Evolutionary conservation across 2,797 vertebrate species (phyloP), one percentile per base, ranked within the genome.

Genomic region (Siniperca scherzeri): DNA sequence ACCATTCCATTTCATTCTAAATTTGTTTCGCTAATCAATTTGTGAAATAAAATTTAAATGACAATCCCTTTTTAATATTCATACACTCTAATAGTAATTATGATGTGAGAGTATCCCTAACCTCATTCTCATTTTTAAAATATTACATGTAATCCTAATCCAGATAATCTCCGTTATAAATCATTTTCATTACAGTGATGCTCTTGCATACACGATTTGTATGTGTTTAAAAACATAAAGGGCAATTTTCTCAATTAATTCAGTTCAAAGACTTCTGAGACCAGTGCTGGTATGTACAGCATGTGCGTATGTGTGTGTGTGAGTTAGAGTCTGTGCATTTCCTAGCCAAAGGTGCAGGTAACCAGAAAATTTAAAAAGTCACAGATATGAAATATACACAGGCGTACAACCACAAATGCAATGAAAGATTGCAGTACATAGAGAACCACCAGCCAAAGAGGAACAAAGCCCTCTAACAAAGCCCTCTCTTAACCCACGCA

Each of bases 61-160:
- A 60, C 38, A 74, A 78, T 85, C 53, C 55, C 22, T 42, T 70
- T 84, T 71, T 50, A 81, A 84, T 73, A 78, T 70, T 75, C 66
- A 87, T 76, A 38, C 74, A 67, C 46, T 77, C 77, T 77, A 74
- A 87, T 36, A 38, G 30, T 75, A 74, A 88, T 84, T 77, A 77
- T 68, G 56, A 62, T 59, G 62, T 78, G 72, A 80, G 70, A 78
- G 77, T 83, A 85, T 84, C 76, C n/a, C 38, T 79, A 83, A 70
- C 75, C 64, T 72, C 68, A n/a, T 46, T 81, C 67, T 82, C 60
- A 70, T 59, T 80, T 80, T 68, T 38, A 84, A 85, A 81, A 66
- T 44, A 86, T 81, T 16, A 81, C 82, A 85, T 74, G 71, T 78
- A 89, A 88, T 88, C 83, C 81, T 93, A 89, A 93, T 91, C 86